Base-by-base conservation (phyloP, 2,797 vertebrate species). In the Manis javanica region DNA sequence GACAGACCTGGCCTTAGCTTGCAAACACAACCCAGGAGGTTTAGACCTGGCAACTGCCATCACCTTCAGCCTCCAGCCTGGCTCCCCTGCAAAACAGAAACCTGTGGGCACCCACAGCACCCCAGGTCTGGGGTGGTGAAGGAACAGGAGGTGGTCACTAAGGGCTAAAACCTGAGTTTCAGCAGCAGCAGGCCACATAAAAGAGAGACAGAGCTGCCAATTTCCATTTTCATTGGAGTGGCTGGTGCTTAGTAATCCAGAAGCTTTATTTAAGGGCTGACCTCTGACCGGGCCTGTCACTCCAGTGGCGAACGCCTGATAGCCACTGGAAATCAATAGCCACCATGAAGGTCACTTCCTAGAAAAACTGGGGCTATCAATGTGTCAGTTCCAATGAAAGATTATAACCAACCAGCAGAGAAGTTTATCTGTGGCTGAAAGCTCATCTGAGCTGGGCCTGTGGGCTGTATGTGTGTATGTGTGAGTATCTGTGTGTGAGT, bases 211-310 rank as follows among this genome's bases (percentile, higher is more conserved):
- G 97, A 74, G 96, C 85, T 87, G 95, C 95, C 55, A 97, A 99
- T 99, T 99, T 99, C 98, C 98, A 99, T 99, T 99, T 99, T 98
- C 98, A 99, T 98, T 98, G 98, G 98, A 98, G 98, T 98, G 98
- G 98, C 97, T 98, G 98, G 97, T 98, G 97, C 98, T 98, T 98
- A 97, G 98, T 98, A 99, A 99, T 98, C 98, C 98, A 98, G 98
- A 98, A 98, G 98, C 98, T 98, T 99, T 99, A 99, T 99, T 99
- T 99, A 99, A 99, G 98, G 98, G 99, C 98, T 99, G 99, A 99
- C 99, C 99, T 99, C 96, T 97, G 98, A 98, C 98, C 99, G 64
- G 78, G 97, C 98, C 98, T 99, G 99, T 99, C 99, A 99, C 97
- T 98, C 98, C 98, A 98, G 98, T 98, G 98, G 98, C 98, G 96